Evolutionary conservation across 2,797 vertebrate genomes (phyloP), one percentile per base, ranked within the genome.

Genomic region (Lepilemur septentrionalis): DNA sequence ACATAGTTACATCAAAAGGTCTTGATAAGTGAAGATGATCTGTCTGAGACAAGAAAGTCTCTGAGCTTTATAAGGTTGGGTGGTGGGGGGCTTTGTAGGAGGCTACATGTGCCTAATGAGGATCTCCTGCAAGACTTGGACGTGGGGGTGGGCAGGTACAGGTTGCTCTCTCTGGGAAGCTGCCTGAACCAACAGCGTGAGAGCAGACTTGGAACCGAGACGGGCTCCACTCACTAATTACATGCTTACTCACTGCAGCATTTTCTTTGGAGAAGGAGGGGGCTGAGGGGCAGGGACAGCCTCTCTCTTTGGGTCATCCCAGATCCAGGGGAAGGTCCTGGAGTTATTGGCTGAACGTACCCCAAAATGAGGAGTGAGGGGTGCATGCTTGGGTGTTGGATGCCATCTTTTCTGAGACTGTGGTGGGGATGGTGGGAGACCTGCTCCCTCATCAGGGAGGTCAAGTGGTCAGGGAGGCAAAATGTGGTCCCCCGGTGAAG

Each of bases 21-120:
- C 65, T 52, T 59, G 81, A 79, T 20, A 76, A 73, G 81, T 20
- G n/a, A 63, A 83, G 67, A 73, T 18, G 23, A 41, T 55, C 63
- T 70, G 63, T 52, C 4, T 48, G 63, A 93, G 76, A 63, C 57
- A 28, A 76, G 81, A 67, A 69, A 41, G 65, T 9, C 6, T 48
- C 41, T 61, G 35, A 14, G 52, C 14, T 32, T 63, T 38, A 1
- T 38, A 23, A 65, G 50, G 25, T 35, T 73, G 35, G 72, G 35
- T 23, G 3, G 30, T 25, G 4, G 41, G 4, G 23, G 10, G 8
- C 32, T 81, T 50, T 76, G 46, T 35, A 12, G 48, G 46, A 86
- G 73, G 23, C 11, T 50, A 1, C 35, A 17, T 5, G 0, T 14
- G 9, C n/a, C n/a, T 22, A 3, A 38, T 4, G 32, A 18, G 17